These are phyloP conservation scores for Hemicrepidius hirtus DNA, from an alignment of 2,888 invertebrate genomes.

Conservation along the genomic window DNA sequence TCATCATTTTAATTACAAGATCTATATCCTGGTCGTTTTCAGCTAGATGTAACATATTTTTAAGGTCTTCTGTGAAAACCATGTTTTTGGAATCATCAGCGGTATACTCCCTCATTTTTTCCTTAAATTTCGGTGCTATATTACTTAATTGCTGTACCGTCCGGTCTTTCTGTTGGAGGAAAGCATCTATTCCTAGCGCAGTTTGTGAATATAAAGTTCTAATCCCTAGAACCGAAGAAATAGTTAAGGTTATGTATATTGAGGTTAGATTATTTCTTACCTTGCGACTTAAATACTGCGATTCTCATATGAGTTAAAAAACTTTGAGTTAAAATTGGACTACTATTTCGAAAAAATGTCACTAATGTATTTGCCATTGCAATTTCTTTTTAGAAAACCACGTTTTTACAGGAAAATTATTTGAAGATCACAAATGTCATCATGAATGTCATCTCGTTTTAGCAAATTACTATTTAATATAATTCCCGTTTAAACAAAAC, in stretches of 20 bases:
- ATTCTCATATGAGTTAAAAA: not conserved
- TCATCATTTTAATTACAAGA: conserved; percentile 80
- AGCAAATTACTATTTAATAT: no score
- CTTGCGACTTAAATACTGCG: conserved; percentile 34
- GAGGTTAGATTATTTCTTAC: conserved; percentile 16
- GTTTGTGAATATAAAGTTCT: conserved; percentile 74
- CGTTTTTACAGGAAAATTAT: no score
- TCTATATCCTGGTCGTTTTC: conserved; percentile 78
- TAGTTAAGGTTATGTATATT: not conserved
- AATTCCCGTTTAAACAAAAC: no score
- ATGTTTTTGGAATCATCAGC: conserved; percentile 75
- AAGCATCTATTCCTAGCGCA: conserved; percentile 79
- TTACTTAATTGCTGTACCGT: conserved; percentile 77
- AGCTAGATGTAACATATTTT: conserved; percentile 85
- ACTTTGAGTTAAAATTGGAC: not conserved
- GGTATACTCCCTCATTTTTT: conserved; percentile 82
- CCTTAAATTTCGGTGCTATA: conserved; percentile 79
- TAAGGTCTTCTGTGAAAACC: conserved; percentile 90
- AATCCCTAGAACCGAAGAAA: conserved; percentile 29
- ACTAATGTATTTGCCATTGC: conserved; percentile 47
- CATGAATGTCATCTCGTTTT: no score
- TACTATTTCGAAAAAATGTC: conserved; percentile 27
- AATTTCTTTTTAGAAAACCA: conserved; percentile 13
- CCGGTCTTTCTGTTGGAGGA: conserved; percentile 74
- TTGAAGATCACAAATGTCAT: no score